A percentile compares a stretch with the other conserved stretches of the same genome.
phyloP scores from a whole-genome alignment of 2,888 invertebrate genomes.

The Pinctada fucata region DNA sequence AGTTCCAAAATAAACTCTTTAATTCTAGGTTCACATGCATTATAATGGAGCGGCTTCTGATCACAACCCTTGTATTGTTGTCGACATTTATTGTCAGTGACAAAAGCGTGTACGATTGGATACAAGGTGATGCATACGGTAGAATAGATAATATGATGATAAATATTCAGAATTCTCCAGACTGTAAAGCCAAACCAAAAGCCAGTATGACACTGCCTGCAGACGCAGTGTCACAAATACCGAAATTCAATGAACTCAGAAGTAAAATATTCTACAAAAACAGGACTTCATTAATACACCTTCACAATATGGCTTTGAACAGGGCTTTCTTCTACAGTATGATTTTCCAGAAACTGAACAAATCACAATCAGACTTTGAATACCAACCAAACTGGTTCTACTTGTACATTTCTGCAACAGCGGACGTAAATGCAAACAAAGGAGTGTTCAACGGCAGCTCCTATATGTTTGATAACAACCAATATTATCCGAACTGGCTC shows the following conservation, averaged over 20 bases:
- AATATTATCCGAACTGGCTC: slow-evolving; percentile 95
- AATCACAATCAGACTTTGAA: slow-evolving; percentile 83
- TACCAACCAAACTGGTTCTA: slow-evolving; percentile 99
- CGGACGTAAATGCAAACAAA: slow-evolving; percentile 94
- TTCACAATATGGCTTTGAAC: slow-evolving; percentile 96
- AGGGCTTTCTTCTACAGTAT: slow-evolving; percentile 87
- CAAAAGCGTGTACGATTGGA: slow-evolving; percentile 32
- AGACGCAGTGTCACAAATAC: slow-evolving; percentile 89
- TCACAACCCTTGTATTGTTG: too few species aligned
- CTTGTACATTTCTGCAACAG: slow-evolving; percentile 94
- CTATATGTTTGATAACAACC: slow-evolving; percentile 94
- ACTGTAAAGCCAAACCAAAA: slow-evolving; percentile 91
- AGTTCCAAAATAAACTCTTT: too few species aligned
- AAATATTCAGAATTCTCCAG: slow-evolving; percentile 80
- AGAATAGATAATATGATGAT: slow-evolving; percentile 20
- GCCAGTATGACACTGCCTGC: slow-evolving; percentile 89
- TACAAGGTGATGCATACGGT: slow-evolving; percentile 16
- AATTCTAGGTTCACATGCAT: too few species aligned
- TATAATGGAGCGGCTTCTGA: too few species aligned
- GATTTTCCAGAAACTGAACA: slow-evolving; percentile 61
- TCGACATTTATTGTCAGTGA: slow-evolving; percentile 12
- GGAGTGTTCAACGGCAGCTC: slow-evolving; percentile 88
- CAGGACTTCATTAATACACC: slow-evolving; percentile 91
- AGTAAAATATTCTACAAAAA: slow-evolving; percentile 85
- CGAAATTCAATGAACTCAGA: slow-evolving; percentile 79